Base-by-base conservation (phyloP, 2,888 invertebrate species). In the Drosophila prostipennis region DNA sequence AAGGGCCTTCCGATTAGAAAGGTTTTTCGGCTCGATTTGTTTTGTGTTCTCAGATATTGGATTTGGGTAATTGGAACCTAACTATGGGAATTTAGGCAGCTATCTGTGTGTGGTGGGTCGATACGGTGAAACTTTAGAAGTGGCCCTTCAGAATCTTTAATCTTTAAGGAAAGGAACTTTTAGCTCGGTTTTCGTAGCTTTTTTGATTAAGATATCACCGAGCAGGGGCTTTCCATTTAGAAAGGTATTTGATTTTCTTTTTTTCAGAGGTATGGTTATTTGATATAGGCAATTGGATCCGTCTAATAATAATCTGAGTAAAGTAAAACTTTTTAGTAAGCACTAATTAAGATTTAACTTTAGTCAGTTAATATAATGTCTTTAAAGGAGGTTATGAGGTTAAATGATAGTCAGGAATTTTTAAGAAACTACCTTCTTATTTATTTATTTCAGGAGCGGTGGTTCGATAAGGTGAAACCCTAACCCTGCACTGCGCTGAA, bases 101-200 rank as follows among this genome's bases (percentile, higher is more conserved):
- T 5, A 13, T 37, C 43, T 32, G 54, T 10, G 39, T 67, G 77
- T 26, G 61, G 65, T 69, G 53, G 63, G 68, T 63, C 58, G 5
- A 1, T 61, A 53, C 56, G 52, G 14, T 69, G 77, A 77, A 83
- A 80, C 61, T 70, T 26, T 67, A 74, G 74, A 29, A 8, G 29
- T 29, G 3, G 46, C 65, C 51, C 42, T 40, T 4, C 3, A 23
- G 23, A 23, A 43, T n/a, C 3, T 11, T 10, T 5, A 23, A 43
- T n/a, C 3, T 11, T 5, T 2, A 19, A 19, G 19, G 29, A 1
- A 32, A 8, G 23, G 23, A 23, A 23, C 43, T 23, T 23, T 23
- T 6, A 13, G 43, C 19, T 11, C 1, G n/a, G 7, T n/a, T 6
- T 11, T 26, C 13, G 6, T 5, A 48, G 48, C 14, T 39, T 37